Evolutionary conservation across 2,888 invertebrate species (phyloP), one percentile per base, ranked within the genome.

Genomic region (Ormyrus pomaceus): DNA sequence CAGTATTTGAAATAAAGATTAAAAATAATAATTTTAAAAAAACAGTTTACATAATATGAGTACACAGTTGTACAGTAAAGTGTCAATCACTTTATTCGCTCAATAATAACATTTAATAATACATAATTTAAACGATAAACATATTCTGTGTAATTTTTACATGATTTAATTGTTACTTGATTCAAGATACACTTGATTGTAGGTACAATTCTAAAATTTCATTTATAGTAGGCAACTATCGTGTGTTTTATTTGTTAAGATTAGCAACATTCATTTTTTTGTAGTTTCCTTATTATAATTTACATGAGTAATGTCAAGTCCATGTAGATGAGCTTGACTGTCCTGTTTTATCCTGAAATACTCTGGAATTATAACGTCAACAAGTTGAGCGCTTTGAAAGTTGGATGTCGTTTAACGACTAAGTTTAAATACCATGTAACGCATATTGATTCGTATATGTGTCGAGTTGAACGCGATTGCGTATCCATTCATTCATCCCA

Each of bases 71-170:
- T 83, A 83, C 77, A 84, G 83, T 87, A 90, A 90, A 90, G 89
- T 89, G 89, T 88, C 86, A 84, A 85, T 89, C 88, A 89, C 89
- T 90, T 90, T 90, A 89, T 90, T 90, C 87, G 88, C 88, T 90
- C 89, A 89, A 88, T 90, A 87, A 86, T 90, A 90, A 90, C 90
- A 90, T 90, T 89, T 86, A 89, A 89, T 90, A 90, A 88, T 90
- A 90, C 90, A 90, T 87, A 88, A 89, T 89, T 90, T 87, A 89
- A 90, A 88, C 85, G 86, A 89, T 90, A 87, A 88, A 83, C 86
- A 86, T 88, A 87, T 88, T 84, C 84, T 86, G 86, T 87, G 83
- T 86, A 84, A 84, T 87, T 88, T 89, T 89, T 89, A 90, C 89
- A 89, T 87, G 87, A 88, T 87, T 87, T 89, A 88, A 89, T 80